phyloP scores from a whole-genome alignment of 2,113 vertebrate genomes.

The Gasterosteus nipponicus region DNA sequence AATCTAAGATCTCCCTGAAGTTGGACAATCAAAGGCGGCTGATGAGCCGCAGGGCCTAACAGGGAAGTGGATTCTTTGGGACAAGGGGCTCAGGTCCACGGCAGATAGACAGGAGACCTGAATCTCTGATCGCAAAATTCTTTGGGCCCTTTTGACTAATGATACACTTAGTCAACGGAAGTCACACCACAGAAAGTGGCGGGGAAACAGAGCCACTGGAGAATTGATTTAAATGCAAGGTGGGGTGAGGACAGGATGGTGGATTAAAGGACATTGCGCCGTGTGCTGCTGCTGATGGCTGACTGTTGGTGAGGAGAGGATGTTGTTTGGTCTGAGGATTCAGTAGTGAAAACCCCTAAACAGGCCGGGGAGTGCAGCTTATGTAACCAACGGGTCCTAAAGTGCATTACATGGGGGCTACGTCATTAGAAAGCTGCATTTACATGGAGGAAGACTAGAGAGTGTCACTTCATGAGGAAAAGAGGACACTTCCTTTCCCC shows the following conservation, averaged over 20 bases:
- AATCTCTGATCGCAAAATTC: conserved; percentile 58
- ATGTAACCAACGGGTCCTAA: conserved; percentile 7
- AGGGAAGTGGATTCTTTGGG: conserved; percentile 51
- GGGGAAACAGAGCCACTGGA: conserved; percentile 34
- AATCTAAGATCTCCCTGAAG: conserved; percentile 49
- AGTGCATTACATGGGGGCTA: not conserved
- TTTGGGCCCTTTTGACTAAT: conserved; percentile 49
- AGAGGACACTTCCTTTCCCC: conserved; percentile 2
- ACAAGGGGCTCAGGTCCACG: conserved; percentile 34
- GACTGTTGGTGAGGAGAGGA: conserved; percentile 17
- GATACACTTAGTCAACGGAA: conserved; percentile 45
- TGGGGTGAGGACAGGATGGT: conserved; percentile 20
- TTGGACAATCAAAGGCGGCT: conserved; percentile 56
- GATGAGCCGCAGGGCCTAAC: conserved; percentile 50
- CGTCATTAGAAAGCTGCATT: conserved; percentile 25
- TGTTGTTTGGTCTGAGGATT: conserved; percentile 17
- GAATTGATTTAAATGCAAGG: conserved; percentile 50
- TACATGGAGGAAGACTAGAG: not conserved
- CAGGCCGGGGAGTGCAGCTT: conserved; percentile 4
- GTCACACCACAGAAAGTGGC: conserved; percentile 43
- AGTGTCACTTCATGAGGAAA: conserved; percentile 6
- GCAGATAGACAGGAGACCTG: conserved; percentile 44
- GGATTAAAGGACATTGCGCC: conserved; percentile 5
- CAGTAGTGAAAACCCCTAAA: conserved; percentile 21
- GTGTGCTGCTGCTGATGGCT: not conserved